Evolutionary conservation across 2,113 vertebrate species (phyloP), one percentile per base, ranked within the genome.

Genomic region (Motacilla tschutschensis): DNA sequence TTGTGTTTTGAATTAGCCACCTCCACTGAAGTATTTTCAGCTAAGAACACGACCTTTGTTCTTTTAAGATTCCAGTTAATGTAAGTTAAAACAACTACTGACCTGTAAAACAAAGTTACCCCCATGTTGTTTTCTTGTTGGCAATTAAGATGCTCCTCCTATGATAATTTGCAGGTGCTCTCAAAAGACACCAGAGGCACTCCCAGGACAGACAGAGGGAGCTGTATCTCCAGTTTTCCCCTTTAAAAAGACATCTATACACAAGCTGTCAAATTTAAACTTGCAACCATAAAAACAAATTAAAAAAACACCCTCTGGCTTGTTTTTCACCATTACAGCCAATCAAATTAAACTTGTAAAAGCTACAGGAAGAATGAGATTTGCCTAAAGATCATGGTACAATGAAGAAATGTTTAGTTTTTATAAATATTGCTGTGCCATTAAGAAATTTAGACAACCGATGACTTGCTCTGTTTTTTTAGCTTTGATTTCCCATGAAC

Each of bases 121-220:
- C 47, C 25, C 38, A 4, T 2, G 33, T 40, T 3, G 33, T 54
- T 79, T 88, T 71, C 71, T 4, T 40, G 41, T 51, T 54, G 81
- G 55, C 53, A 77, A 47, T 17, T 59, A 48, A 70, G 40, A 58
- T 21, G 29, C 12, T 88, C 28, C 44, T 43, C 41, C 55, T n/a
- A 0, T 12, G 25, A 76, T 41, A 33, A 41, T 15, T 47, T 71
- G 51, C 79, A 91, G 87, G 83, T 77, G 66, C 46, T 70, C 54
- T 85, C 63, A 53, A n/a, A 40, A 50, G 50, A 57, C 54, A 58
- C 70, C n/a, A 72, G 4, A 85, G 43, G 36, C 17, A 83, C 88
- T 85, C 65, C 80, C 87, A 81, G 83, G 83, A 70, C 93, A 95
- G 92, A 91, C 2, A 95, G 93, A 95, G 93, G 94, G 93, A 93